Percentiles rank a stretch among this genome's conserved stretches.
phyloP scores from a whole-genome alignment of 2,888 invertebrate species.

The Chymomyza procnemis region DNA sequence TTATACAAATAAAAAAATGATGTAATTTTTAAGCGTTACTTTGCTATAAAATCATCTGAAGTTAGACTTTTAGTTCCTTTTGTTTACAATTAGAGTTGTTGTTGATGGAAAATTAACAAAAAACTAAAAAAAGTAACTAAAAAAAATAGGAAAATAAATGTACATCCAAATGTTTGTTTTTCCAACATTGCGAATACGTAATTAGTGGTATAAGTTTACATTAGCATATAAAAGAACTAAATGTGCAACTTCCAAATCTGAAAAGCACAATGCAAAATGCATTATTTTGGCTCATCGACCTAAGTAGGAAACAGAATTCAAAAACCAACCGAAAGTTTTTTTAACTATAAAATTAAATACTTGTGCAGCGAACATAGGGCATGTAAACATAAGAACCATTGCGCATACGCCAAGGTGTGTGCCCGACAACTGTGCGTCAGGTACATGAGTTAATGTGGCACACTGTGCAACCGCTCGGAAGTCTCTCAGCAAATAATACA shows the following conservation, averaged over 20 bases:
- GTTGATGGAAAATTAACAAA: not conserved
- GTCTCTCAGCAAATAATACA: not conserved
- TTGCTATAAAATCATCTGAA: not conserved
- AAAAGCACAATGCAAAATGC: not conserved
- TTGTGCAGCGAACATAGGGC: not conserved
- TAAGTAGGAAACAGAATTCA: not conserved
- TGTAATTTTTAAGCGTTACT: not conserved
- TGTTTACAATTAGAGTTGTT: too few species aligned
- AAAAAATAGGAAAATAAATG: not conserved
- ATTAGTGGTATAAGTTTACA: not conserved
- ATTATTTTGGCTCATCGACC: not conserved
- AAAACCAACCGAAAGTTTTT: not conserved
- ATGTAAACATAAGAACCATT: not conserved
- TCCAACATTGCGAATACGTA: not conserved
- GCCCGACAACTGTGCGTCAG: not conserved
- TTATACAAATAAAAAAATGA: not conserved
- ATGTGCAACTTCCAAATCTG: not conserved
- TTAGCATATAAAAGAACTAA: not conserved
- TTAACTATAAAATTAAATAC: not conserved
- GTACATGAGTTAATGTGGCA: not conserved
- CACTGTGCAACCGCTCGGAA: too few species aligned
- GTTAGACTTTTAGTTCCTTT: not conserved
- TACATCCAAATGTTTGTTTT: too few species aligned
- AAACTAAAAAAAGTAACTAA: not conserved
- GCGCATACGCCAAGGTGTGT: conserved; percentile 1